Base-by-base conservation (phyloP, 2,113 vertebrate genomes). In the Nipponia nippon region DNA sequence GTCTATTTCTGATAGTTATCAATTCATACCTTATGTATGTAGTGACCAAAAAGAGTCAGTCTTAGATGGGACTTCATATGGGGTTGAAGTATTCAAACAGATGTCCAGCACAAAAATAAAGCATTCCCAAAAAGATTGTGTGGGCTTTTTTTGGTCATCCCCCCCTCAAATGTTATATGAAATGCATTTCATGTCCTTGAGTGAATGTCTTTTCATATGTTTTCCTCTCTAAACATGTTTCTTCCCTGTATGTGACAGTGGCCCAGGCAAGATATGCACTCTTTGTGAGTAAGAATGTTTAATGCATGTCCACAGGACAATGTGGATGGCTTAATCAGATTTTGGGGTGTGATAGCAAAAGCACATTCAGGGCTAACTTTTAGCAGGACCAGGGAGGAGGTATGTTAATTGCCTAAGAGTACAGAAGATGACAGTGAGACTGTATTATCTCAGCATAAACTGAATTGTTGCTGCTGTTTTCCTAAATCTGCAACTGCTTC, bases 191-290 rank as follows among this genome's bases (percentile, higher is more conserved):
- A 8, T 29, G 17, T 25, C 11, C 23, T 58, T 81, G 16, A 63
- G 16, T 61, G 49, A 55, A 10, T 26, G 59, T 58, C 38, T 53
- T 65, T 22, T 72, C 16, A 16, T 18, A 7, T 4, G 9, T 38
- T 44, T 71, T 76, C 12, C 7, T 63, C 15, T 46, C 36, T 75
- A 69, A 79, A 44, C 18, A 7, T 8, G 2, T 40, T 69, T 61
- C 13, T 27, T 38, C 13, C 69, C 42, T 76, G 22, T 65, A 10
- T 3, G 0, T 34, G 40, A 20, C 8, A 18, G n/a, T 7, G 78
- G 16, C 10, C 23, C n/a, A 56, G 36, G 32, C 27, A 58, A 44
- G 30, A 19, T 13, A 16, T 1, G 2, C 0, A 1, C 3, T 66
- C 4, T 63, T 67, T 81, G 23, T 42, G 12, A 70, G 17, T 38